Conservation (phyloP, 2,113 vertebrate species). For the Canis aureus region DNA sequence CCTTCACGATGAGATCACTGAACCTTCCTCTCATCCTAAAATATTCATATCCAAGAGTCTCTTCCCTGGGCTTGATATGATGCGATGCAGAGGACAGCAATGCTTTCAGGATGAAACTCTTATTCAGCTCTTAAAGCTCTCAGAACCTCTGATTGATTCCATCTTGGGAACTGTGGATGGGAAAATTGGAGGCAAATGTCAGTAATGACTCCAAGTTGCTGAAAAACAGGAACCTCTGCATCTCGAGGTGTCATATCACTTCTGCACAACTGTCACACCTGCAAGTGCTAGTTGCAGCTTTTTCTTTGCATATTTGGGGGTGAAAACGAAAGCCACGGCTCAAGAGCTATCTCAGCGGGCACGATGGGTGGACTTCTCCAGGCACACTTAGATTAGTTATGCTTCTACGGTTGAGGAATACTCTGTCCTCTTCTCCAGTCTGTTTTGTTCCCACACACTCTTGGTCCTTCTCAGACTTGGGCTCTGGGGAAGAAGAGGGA, state of each 20-base stretch:
- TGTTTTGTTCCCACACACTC: neutral
- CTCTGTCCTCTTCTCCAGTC: rapidly evolving
- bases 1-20: neutral
- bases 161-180: neutral
- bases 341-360: neutral
- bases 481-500: neutral
- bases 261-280: neutral
- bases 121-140: neutral
- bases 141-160: neutral
- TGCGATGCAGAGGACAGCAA: neutral
- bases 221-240: neutral
- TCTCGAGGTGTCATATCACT: neutral
- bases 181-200: slow-evolving; percentile 13
- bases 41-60: neutral
- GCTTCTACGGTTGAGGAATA: rapidly evolving
- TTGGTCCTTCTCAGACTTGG: neutral
- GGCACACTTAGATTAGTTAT: too few relatives aligned
- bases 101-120: neutral
- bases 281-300: neutral
- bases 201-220: neutral
- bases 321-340: neutral
- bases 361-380: neutral
- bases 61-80: neutral
- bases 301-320: neutral
- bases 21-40: slow-evolving; percentile 3